These are phyloP conservation scores for Phrynocephalus forsythii DNA, from an alignment of 2,797 vertebrate species.

Conservation along the genomic window DNA sequence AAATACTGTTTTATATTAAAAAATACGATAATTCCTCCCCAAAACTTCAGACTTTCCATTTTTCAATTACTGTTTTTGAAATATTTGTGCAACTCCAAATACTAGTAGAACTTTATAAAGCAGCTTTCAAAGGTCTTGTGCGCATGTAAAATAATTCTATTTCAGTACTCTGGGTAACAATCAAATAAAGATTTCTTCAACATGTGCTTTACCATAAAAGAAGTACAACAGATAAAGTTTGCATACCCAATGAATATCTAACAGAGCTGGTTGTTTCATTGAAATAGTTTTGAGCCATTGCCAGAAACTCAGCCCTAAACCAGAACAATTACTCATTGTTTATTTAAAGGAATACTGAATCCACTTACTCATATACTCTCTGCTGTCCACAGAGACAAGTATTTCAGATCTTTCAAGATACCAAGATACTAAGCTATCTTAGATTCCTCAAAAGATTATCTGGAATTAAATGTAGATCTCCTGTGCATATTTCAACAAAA, in stretches of 20 bases:
- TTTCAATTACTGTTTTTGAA: slow-evolving; percentile 2
- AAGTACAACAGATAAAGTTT: background rate
- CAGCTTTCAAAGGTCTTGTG: background rate
- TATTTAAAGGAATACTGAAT: background rate
- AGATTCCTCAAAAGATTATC: too few species aligned
- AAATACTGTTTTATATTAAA: background rate
- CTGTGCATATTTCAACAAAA: background rate
- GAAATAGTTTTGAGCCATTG: background rate
- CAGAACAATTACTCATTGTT: background rate
- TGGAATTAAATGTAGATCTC: background rate
- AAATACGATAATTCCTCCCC: background rate
- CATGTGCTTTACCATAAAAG: background rate
- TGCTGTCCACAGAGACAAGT: too few species aligned
- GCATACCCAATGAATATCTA: background rate
- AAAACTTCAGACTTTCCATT: background rate
- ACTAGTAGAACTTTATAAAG: background rate
- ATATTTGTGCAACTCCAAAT: background rate
- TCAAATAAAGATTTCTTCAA: background rate
- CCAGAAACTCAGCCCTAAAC: background rate
- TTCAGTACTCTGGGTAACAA: background rate
- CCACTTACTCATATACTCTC: background rate
- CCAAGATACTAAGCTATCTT: too few species aligned
- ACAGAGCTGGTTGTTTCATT: background rate
- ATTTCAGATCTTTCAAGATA: background rate
- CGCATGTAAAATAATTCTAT: background rate